These are phyloP conservation scores for Cydia amplana DNA, from an alignment of 1,140 invertebrate species.

Conservation along the genomic window DNA sequence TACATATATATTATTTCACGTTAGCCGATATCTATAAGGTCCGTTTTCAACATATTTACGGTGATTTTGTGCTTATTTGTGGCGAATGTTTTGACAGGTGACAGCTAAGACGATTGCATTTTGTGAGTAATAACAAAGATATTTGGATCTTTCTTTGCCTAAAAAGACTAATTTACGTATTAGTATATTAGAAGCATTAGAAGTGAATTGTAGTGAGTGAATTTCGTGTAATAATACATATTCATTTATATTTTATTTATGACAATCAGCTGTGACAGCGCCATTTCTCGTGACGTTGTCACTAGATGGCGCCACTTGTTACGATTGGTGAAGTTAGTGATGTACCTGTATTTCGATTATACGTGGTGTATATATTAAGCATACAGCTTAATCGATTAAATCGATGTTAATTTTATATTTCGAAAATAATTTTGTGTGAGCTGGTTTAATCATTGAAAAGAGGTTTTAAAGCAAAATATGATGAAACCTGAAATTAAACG, in stretches of 20 bases:
- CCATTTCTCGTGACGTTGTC: not conserved
- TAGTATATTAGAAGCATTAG: not conserved
- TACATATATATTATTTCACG: constrained; percentile 45
- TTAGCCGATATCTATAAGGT: constrained; percentile 42
- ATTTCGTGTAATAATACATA: not conserved
- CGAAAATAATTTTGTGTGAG: too few relatives aligned
- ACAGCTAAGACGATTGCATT: constrained; percentile 56
- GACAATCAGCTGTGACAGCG: constrained; percentile 24
- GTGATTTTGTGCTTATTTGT: constrained; percentile 76
- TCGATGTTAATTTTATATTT: not conserved
- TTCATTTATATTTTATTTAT: not conserved
- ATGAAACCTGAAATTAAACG: too few relatives aligned
- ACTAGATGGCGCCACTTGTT: constrained; percentile 37
- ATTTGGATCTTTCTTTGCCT: constrained; percentile 1
- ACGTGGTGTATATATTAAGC: too few relatives aligned
- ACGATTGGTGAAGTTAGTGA: constrained; percentile 18
- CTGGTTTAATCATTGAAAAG: too few relatives aligned
- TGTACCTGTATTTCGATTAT: not conserved
- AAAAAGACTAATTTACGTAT: constrained; percentile 16
- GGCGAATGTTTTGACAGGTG: constrained; percentile 75
- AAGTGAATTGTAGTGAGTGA: not conserved
- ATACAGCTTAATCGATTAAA: too few relatives aligned
- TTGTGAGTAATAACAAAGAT: constrained; percentile 42
- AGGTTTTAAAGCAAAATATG: too few relatives aligned
- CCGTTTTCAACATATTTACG: constrained; percentile 49